Evolutionary conservation across 2,888 invertebrate genomes (phyloP), one percentile per base, ranked within the genome.

Genomic region (Temnothorax rugatulus): DNA sequence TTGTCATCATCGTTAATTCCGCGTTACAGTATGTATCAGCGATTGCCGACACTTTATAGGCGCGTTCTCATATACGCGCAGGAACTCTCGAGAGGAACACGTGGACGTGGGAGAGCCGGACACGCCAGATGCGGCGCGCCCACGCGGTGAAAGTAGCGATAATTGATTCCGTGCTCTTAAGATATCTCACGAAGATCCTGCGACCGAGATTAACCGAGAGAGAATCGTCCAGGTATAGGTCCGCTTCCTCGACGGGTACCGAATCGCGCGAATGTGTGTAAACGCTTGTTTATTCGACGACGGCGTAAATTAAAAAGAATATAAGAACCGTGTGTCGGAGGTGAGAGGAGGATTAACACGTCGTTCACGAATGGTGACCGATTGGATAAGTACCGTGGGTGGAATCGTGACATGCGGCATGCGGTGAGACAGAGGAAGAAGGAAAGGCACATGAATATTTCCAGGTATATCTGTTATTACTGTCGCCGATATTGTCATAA

Each of bases 121-220:
- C 90, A 87, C 88, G 83, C 90, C 89, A 91, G 89, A 92, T 91
- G 92, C 87, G 90, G 89, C 89, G 91, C 94, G 92, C 94, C 94
- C 93, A 94, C 94, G 92, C 93, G 92, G 94, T 93, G 94, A 94
- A 94, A 94, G 94, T 94, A 91, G 89, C 88, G 88, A 91, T 93
- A 93, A 94, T 94, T 94, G 94, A 94, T 94, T 94, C 92, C 90
- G 90, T 91, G 91, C 91, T 92, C 91, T 91, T 91, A 90, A 91
- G 90, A 91, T 91, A 91, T 90, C 92, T 91, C 89, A 87, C 87
- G 82, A 86, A 91, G 91, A 92, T 92, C 90, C 91, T 85, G 89
- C 87, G 87, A 50, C 85, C 75, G 82, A 91, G 92, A 92, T 92
- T 90, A 88, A 87, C 81, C 89, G 88, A 86, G 87, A 84, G 90